Evolutionary conservation across 2,113 vertebrate species (phyloP).

Genomic region (Oryzias celebensis): DNA sequence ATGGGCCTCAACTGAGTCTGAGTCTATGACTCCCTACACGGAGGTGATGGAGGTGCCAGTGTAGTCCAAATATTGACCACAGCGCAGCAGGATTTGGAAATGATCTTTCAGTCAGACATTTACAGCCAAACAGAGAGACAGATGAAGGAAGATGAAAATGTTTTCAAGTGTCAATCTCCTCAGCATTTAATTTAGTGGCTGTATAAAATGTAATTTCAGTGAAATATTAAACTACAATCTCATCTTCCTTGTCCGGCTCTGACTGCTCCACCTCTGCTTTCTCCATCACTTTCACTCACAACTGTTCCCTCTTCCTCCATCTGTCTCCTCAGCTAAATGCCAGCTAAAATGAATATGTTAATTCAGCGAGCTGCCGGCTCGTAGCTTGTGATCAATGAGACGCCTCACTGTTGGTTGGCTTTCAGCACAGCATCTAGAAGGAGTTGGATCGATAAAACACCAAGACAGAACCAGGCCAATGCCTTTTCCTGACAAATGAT

Average conservation of each 20-base stretch:
- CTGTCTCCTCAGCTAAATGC: constrained; percentile 51
- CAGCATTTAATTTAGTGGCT: constrained; percentile 16
- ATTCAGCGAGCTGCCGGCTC: constrained; percentile 41
- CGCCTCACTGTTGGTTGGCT: constrained; percentile 39
- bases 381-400: constrained; percentile 56
- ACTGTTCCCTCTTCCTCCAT: constrained; percentile 26
- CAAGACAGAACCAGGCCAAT: constrained; percentile 1
- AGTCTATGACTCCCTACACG: no score
- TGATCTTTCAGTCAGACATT: background rate
- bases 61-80: constrained; percentile 8
- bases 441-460: constrained; percentile 44
- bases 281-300: constrained; percentile 18
- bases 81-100: background rate
- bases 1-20: no score
- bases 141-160: constrained; percentile 18
- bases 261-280: constrained; percentile 6
- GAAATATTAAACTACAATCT: constrained; percentile 45
- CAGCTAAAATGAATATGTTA: constrained; percentile 62
- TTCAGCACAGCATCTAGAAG: constrained; percentile 31
- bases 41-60: no score
- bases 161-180: constrained; percentile 14
- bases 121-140: background rate
- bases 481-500: constrained; percentile 26
- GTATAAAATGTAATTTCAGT: constrained; percentile 38
- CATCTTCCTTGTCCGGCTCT: constrained; percentile 2